Conservation (phyloP, 2,888 invertebrate species). For the Macaria notata region DNA sequence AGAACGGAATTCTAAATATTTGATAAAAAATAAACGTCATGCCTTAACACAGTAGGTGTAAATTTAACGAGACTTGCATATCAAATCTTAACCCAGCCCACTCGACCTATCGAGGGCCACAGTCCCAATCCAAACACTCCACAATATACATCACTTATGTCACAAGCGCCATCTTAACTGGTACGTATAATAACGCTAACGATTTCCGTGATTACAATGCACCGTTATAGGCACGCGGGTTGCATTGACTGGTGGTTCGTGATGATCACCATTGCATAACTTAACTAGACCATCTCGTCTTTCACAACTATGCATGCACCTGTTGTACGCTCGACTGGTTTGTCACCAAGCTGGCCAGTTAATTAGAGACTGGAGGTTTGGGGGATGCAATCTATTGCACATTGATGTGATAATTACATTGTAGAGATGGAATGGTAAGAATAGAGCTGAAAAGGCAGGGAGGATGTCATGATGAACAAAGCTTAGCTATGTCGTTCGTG, state of each 20-base stretch:
- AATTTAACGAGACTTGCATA: no score
- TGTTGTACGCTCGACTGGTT: conserved; percentile 61
- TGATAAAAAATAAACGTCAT: no score
- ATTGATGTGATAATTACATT: background rate
- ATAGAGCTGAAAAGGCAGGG: no score
- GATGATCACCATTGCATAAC: conserved; percentile 74
- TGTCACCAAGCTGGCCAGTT: conserved; percentile 42
- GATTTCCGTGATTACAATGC: conserved; percentile 66
- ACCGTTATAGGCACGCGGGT: conserved; percentile 68
- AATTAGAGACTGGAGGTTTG: conserved; percentile 14
- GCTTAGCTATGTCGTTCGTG: no score
- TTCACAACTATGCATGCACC: conserved; percentile 66
- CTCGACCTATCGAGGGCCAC: no score
- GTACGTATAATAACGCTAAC: conserved; percentile 41
- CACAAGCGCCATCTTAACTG: conserved; percentile 32
- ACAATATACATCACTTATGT: conserved; percentile 24
- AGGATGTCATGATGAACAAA: no score
- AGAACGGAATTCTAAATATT: no score
- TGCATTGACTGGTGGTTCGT: conserved; percentile 63
- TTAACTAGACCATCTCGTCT: conserved; percentile 63
- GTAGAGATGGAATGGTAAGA: no score
- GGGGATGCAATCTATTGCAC: background rate
- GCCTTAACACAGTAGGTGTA: no score
- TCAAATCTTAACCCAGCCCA: no score
- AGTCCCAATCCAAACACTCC: background rate